Percentiles rank a stretch among this genome's conserved stretches.
Evolutionary conservation across 2,797 vertebrate genomes (phyloP).

Genomic region (Amblyopsis hoosieri): DNA sequence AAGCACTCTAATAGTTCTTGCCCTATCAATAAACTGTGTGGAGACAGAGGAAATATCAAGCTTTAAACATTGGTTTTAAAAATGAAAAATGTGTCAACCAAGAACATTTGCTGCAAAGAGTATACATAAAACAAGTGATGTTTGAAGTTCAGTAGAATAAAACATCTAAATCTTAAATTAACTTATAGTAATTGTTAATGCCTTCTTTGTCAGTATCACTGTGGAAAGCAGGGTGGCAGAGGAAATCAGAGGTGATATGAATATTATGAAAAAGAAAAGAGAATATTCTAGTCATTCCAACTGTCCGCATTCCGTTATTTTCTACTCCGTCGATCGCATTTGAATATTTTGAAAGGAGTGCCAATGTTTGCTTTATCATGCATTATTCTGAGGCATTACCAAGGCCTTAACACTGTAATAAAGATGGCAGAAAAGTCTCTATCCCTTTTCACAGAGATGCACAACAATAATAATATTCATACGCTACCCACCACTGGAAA

Average conservation of each 20-base stretch:
- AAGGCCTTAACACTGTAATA: slow-evolving; percentile 72
- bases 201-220: slow-evolving; percentile 53
- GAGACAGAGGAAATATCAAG: too few relatives aligned
- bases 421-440: slow-evolving; percentile 69
- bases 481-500: slow-evolving; percentile 41
- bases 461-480: slow-evolving; percentile 74
- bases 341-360: slow-evolving; percentile 81
- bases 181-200: slow-evolving; percentile 11
- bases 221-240: slow-evolving; percentile 61
- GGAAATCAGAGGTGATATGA: slow-evolving; percentile 59
- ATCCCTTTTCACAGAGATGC: slow-evolving; percentile 61
- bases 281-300: slow-evolving; percentile 71
- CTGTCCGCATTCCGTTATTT: slow-evolving; percentile 78
- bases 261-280: slow-evolving; percentile 63
- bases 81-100: too few relatives aligned
- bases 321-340: slow-evolving; percentile 78
- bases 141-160: too few relatives aligned
- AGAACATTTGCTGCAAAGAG: too few relatives aligned
- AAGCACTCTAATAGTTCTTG: too few relatives aligned
- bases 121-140: too few relatives aligned
- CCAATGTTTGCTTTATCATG: slow-evolving; percentile 84
- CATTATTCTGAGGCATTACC: slow-evolving; percentile 81
- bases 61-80: too few relatives aligned
- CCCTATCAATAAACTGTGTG: too few relatives aligned
- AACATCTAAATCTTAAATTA: too few relatives aligned